Base-by-base conservation (phyloP, 2,888 invertebrate genomes). In the Bombyx huttoni region DNA sequence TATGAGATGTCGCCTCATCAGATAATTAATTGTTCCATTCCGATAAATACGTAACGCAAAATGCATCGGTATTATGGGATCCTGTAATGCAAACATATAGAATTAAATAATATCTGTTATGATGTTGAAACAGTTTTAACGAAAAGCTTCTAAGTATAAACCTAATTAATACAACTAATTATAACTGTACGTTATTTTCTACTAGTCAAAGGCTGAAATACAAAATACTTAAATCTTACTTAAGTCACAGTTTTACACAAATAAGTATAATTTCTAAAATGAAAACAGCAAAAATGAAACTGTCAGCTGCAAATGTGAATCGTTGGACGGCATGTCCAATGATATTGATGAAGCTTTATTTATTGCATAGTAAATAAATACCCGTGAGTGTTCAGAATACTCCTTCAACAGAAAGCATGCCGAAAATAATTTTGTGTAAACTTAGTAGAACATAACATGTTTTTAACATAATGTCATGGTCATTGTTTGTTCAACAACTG, bases 21-120 rank as follows among this genome's bases (percentile, higher is more conserved):
- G 92, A 89, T 97, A 97, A 90, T 94, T 94, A 85, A 97, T 96
- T 75, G 96, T 96, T 80, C 97, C 97, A 81, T 97, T 96, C 73
- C 96, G 92, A 83, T 94, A 96, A 76, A 97, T 96, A 78, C 96
- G 92, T 77, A 97, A 92, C 64, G 97, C 96, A 74, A 97, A 96
- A 90, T 97, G 96, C 89, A 96, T 94, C 65, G 96, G 96, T 83
- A 96, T 95, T 78, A 96, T 93, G 61, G 96, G 96, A 83, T 96
- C 95, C 91, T 88, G 85, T 66, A 87, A 86, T 1, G 12, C 40
- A 8, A 40, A 40, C 12, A 40, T 40, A 5, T 3, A 40, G 3
- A 10, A 40, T 40, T 40, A 40, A 68, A 63, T 60, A 68, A 72
- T 52, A 56, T 55, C 59, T 64, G 62, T 54, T 51, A 56, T 57